phyloP scores from a whole-genome alignment of 2,797 vertebrate genomes.

The Trachops cirrhosus region DNA sequence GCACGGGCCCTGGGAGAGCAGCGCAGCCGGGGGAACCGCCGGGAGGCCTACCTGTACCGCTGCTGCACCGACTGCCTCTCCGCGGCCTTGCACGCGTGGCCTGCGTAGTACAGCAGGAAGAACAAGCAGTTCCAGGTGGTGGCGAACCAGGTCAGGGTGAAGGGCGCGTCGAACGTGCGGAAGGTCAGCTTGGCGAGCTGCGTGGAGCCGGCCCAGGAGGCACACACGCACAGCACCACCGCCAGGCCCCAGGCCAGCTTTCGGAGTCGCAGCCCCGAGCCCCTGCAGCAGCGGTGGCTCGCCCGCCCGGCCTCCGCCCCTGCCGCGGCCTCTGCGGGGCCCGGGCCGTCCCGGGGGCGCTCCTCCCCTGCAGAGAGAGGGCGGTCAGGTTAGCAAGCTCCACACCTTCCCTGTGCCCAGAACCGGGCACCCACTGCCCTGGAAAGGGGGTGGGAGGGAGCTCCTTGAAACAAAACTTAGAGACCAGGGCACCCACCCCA shows the following conservation, averaged over 20 bases:
- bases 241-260: slow-evolving; percentile 88
- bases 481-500: background rate
- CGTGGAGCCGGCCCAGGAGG: slow-evolving; percentile 94
- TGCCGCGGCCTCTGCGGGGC: slow-evolving; percentile 86
- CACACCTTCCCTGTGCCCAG: fast-evolving
- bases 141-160: slow-evolving; percentile 97
- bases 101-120: slow-evolving; percentile 95
- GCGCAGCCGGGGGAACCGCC: background rate
- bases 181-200: slow-evolving; percentile 96
- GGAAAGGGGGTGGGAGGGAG: no score
- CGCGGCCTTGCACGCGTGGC: slow-evolving; percentile 91
- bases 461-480: background rate
- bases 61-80: slow-evolving; percentile 94
- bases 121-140: slow-evolving; percentile 97
- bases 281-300: slow-evolving; percentile 86
- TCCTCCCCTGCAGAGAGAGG: slow-evolving; percentile 89
- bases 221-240: slow-evolving; percentile 93
- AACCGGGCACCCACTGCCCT: background rate
- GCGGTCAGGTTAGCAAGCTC: background rate
- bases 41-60: slow-evolving; percentile 90
- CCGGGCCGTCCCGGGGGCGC: slow-evolving; percentile 88
- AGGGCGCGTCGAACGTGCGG: slow-evolving; percentile 91
- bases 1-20: no score
- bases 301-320: slow-evolving; percentile 84
- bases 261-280: slow-evolving; percentile 74